phyloP scores from a whole-genome alignment of 2,797 vertebrate species.

The Phyllotis vaccarum region DNA sequence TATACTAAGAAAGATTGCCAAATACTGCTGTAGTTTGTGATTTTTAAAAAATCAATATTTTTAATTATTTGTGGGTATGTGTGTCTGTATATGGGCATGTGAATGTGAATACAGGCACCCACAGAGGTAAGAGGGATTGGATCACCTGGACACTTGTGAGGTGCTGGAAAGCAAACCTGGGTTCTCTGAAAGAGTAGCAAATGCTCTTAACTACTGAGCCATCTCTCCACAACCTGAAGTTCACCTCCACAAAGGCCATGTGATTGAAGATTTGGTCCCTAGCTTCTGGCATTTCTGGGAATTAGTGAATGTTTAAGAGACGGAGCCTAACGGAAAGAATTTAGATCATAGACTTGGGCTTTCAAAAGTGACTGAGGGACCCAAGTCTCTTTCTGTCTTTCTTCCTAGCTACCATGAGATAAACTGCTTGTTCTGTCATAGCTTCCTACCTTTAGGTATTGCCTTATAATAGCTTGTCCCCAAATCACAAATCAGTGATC shows the following conservation, averaged over 20 bases:
- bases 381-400: not conserved
- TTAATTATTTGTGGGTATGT: not conserved
- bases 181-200: not conserved
- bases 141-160: not conserved
- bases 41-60: not conserved
- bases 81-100: not conserved
- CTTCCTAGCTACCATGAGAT: not conserved
- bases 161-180: not conserved
- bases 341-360: not conserved
- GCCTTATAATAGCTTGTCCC: not conserved
- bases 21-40: not conserved
- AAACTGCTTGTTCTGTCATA: not conserved
- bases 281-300: not conserved
- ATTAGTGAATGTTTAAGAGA: not conserved
- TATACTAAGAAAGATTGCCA: not conserved
- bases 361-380: not conserved
- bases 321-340: not conserved
- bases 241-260: not conserved
- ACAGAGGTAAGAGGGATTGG: not conserved
- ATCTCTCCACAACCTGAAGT: not conserved
- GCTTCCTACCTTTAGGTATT: not conserved
- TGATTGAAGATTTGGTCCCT: not conserved
- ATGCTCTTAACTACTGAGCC: not conserved
- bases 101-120: not conserved
- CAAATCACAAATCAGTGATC: not conserved